A percentile compares a stretch with the other conserved stretches of the same genome.
Evolutionary conservation across 2,113 vertebrate genomes (phyloP).

Genomic region (Gymnarchus niloticus): DNA sequence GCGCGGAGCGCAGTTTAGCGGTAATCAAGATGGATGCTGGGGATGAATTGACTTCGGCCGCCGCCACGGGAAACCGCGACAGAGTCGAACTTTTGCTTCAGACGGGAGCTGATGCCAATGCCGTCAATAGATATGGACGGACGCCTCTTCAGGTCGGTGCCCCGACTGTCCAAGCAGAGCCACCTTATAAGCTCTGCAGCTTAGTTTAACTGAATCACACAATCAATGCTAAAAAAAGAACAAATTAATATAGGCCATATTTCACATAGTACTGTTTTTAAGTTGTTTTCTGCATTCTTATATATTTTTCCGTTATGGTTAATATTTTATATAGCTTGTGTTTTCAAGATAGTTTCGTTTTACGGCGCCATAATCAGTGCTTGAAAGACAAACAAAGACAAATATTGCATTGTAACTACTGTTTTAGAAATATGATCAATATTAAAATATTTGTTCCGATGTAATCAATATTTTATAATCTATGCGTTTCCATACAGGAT

Average conservation of each 20-base stretch:
- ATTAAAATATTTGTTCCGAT: neutral
- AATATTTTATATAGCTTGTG: too few relatives aligned
- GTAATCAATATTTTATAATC: neutral
- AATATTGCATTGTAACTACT: neutral
- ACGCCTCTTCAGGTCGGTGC: constrained; percentile 73
- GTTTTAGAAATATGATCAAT: neutral
- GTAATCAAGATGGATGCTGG: constrained; percentile 40
- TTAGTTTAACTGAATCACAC: neutral
- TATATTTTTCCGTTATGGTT: too few relatives aligned
- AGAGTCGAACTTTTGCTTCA: constrained; percentile 54
- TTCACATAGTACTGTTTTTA: too few relatives aligned
- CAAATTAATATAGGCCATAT: too few relatives aligned
- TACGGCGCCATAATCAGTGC: neutral
- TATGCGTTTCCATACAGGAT: neutral
- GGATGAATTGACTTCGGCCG: constrained; percentile 63
- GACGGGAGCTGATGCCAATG: constrained; percentile 60
- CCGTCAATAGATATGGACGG: constrained; percentile 60
- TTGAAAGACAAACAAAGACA: neutral
- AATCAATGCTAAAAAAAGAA: too few relatives aligned
- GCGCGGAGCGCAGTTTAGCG: neutral
- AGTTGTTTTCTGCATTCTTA: too few relatives aligned
- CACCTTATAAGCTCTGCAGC: neutral
- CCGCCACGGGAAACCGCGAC: constrained; percentile 62
- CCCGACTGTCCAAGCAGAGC: neutral
- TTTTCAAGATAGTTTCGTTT: too few relatives aligned